A percentile compares a stretch with the other conserved stretches of the same genome.
These are phyloP conservation scores for Spilarctia lutea DNA, from an alignment of 2,888 invertebrate species.

Conservation along the genomic window DNA sequence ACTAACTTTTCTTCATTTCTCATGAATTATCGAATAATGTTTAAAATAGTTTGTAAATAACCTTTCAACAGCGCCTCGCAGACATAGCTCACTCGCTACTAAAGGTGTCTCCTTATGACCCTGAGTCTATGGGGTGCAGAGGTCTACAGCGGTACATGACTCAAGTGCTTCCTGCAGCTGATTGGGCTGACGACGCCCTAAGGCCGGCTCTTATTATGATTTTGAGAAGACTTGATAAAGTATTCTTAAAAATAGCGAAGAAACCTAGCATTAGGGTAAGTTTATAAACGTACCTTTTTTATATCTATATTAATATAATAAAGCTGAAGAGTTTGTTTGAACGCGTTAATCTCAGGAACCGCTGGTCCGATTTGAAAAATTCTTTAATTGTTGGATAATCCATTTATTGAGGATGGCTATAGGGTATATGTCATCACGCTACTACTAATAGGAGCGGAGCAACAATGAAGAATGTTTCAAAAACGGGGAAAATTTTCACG, in stretches of 20 bases:
- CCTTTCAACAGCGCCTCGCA: slow-evolving; percentile 91
- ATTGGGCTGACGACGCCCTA: slow-evolving; percentile 97
- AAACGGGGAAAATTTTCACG: too few species aligned
- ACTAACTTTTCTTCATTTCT: too few species aligned
- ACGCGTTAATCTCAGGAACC: too few species aligned
- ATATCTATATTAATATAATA: too few species aligned
- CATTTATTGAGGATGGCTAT: too few species aligned
- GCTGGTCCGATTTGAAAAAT: too few species aligned
- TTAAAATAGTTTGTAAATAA: slow-evolving; percentile 5
- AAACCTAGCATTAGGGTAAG: slow-evolving; percentile 95
- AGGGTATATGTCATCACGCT: too few species aligned
- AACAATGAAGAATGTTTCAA: too few species aligned
- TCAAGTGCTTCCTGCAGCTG: slow-evolving; percentile 96
- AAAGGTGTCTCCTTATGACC: slow-evolving; percentile 99
- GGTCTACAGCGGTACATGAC: slow-evolving; percentile 97
- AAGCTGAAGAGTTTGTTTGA: too few species aligned
- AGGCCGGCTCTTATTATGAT: slow-evolving; percentile 97
- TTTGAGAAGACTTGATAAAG: slow-evolving; percentile 96
- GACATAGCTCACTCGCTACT: slow-evolving; percentile 98
- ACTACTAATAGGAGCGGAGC: too few species aligned
- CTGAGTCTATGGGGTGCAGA: slow-evolving; percentile 97
- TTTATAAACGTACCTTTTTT: slow-evolving; percentile 5
- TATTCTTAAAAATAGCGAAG: slow-evolving; percentile 98
- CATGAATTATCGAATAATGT: too few species aligned
- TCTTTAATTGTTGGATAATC: too few species aligned